These are phyloP conservation scores for Sebastes hubbsi DNA, from an alignment of 2,797 vertebrate species.

Conservation along the genomic window DNA sequence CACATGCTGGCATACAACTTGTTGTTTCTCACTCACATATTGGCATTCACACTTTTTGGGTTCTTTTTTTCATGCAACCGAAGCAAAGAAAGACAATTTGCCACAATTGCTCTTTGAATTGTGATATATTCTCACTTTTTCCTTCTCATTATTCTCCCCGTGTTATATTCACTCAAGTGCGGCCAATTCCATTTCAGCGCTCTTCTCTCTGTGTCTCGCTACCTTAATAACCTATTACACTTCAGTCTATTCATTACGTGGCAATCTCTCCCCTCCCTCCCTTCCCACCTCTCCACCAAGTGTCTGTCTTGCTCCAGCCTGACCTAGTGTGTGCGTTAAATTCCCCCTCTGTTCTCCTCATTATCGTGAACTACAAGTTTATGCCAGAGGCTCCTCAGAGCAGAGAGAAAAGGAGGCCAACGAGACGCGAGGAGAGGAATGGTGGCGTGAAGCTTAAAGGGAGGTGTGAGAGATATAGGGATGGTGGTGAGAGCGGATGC, in stretches of 20 bases:
- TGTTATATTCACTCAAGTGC: slow-evolving; percentile 67
- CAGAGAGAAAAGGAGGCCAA: slow-evolving; percentile 60
- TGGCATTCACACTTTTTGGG: slow-evolving; percentile 55
- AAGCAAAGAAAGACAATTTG: slow-evolving; percentile 66
- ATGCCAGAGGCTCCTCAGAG: slow-evolving; percentile 60
- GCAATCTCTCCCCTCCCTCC: not conserved
- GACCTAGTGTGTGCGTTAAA: slow-evolving; percentile 56
- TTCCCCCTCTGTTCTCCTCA: slow-evolving; percentile 59
- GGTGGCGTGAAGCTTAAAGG: slow-evolving; percentile 47
- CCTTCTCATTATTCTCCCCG: slow-evolving; percentile 65
- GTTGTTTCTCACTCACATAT: slow-evolving; percentile 70
- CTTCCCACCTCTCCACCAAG: slow-evolving; percentile 34
- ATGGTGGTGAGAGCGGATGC: slow-evolving; percentile 46
- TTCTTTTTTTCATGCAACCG: slow-evolving; percentile 29
- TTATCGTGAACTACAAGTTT: slow-evolving; percentile 69
- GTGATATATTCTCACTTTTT: slow-evolving; percentile 61
- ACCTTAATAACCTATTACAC: slow-evolving; percentile 76
- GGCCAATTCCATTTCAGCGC: slow-evolving; percentile 61
- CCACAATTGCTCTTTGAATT: slow-evolving; percentile 68
- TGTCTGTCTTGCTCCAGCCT: slow-evolving; percentile 57
- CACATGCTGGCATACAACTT: slow-evolving; percentile 67
- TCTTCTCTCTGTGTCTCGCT: slow-evolving; percentile 56
- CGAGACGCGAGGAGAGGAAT: slow-evolving; percentile 45
- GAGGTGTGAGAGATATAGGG: slow-evolving; percentile 59
- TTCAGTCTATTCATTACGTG: slow-evolving; percentile 70